phyloP scores from a whole-genome alignment of 2,797 vertebrate species.

The Girardinus metallicus region DNA sequence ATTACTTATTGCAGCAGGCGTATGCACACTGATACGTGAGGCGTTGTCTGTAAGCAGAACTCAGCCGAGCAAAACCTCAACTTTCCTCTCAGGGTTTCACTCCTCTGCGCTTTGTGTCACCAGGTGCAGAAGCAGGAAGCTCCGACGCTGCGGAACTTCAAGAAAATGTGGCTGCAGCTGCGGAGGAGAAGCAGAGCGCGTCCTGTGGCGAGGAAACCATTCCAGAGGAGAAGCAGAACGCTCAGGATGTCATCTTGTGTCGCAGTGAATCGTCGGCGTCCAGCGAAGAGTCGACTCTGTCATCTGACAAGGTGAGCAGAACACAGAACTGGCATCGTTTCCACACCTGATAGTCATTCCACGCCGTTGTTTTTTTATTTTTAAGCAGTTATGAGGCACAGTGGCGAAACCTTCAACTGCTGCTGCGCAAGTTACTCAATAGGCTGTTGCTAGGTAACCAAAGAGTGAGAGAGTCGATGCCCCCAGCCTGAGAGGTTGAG shows the following conservation, averaged over 20 bases:
- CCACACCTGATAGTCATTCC: neutral
- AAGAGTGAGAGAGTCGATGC: too few relatives aligned
- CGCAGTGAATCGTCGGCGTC: slow-evolving; percentile 54
- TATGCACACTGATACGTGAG: neutral
- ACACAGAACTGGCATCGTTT: neutral
- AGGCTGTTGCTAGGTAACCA: too few relatives aligned
- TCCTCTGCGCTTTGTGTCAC: neutral
- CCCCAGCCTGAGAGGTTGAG: too few relatives aligned
- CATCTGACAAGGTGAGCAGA: slow-evolving; percentile 68
- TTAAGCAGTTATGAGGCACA: too few relatives aligned
- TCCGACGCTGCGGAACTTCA: neutral
- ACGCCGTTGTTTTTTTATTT: too few relatives aligned
- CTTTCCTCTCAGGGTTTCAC: neutral
- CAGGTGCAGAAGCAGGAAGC: slow-evolving; percentile 25
- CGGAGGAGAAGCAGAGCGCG: slow-evolving; percentile 35
- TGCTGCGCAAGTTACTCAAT: too few relatives aligned
- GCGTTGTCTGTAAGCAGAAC: neutral
- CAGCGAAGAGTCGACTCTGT: slow-evolving; percentile 60
- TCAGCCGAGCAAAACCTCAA: neutral
- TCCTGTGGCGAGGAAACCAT: slow-evolving; percentile 20
- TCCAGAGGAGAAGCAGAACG: slow-evolving; percentile 34
- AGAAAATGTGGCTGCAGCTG: slow-evolving; percentile 19
- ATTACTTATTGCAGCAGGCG: too few relatives aligned
- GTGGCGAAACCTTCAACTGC: too few relatives aligned
- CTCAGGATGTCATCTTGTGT: neutral